phyloP scores from a whole-genome alignment of 2,797 vertebrate species.

The Dendrocincla fuliginosa region DNA sequence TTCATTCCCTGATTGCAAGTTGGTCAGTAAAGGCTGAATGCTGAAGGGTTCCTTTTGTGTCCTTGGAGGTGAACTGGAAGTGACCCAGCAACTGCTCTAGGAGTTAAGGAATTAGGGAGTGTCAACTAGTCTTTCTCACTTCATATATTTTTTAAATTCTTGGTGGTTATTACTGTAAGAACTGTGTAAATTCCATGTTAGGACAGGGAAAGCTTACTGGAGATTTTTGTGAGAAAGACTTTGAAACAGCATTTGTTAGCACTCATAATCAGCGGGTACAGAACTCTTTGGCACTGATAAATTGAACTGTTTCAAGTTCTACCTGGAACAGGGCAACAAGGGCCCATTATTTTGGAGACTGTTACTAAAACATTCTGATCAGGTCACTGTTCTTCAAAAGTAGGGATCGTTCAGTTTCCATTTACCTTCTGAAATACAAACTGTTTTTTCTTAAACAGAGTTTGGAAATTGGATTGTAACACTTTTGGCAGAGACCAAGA shows the following conservation, averaged over 20 bases:
- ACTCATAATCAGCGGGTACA: not conserved
- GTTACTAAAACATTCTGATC: not conserved
- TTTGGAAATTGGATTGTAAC: not conserved
- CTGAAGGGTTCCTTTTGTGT: not conserved
- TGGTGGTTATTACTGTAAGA: not conserved
- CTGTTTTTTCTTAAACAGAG: not conserved
- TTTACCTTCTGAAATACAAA: not conserved
- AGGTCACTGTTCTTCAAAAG: not conserved
- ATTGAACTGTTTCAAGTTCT: not conserved
- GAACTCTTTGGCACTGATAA: not conserved
- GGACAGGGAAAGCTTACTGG: rapidly evolving
- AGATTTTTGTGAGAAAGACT: not conserved
- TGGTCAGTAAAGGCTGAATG: not conserved
- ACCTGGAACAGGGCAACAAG: not conserved
- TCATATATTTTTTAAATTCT: not conserved
- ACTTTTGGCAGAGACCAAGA: not conserved
- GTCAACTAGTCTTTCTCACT: not conserved
- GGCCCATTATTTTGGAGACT: not conserved
- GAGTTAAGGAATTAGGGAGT: not conserved
- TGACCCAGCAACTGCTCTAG: not conserved
- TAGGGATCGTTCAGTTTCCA: not conserved
- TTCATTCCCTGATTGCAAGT: not conserved
- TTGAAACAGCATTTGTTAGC: not conserved
- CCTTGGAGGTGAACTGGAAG: not conserved
- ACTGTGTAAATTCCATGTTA: not conserved